Percentiles rank a stretch among this genome's conserved stretches.
These are phyloP conservation scores for Metridium senile DNA, from an alignment of 92 coral and sea anemone genomes.

Conservation along the genomic window DNA sequence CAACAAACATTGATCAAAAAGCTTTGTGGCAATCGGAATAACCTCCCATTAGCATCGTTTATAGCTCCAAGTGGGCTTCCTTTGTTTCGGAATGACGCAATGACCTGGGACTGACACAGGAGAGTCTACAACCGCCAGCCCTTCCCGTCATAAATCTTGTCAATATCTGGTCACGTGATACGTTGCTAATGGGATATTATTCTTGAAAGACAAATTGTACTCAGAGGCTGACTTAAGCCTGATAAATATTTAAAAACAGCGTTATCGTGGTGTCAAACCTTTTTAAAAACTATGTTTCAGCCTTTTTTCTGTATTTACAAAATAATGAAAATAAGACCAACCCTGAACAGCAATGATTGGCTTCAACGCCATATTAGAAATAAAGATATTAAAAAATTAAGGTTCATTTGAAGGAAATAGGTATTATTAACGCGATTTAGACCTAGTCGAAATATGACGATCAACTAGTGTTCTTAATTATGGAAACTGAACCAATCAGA, in stretches of 20 bases:
- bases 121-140: no score
- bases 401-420: no score
- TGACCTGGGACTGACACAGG: not conserved
- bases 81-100: conserved; percentile 4
- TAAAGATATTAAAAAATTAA: not conserved
- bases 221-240: not conserved
- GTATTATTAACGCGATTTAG: no score
- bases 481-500: no score
- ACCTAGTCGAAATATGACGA: not conserved
- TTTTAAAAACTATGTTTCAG: not conserved
- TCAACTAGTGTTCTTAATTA: not conserved
- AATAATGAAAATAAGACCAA: conserved; percentile 15
- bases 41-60: not conserved
- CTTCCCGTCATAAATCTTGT: no score
- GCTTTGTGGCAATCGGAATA: not conserved
- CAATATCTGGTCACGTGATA: no score
- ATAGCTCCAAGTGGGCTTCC: conserved; percentile 15
- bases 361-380: not conserved
- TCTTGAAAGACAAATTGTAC: not conserved
- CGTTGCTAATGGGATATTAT: not conserved
- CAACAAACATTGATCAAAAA: not conserved
- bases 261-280: not conserved
- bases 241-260: conserved; percentile 5
- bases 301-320: conserved; percentile 7
- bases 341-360: conserved; percentile 5